Evolutionary conservation across 2,888 invertebrate genomes (phyloP).

Genomic region (Caenorhabditis sp.): DNA sequence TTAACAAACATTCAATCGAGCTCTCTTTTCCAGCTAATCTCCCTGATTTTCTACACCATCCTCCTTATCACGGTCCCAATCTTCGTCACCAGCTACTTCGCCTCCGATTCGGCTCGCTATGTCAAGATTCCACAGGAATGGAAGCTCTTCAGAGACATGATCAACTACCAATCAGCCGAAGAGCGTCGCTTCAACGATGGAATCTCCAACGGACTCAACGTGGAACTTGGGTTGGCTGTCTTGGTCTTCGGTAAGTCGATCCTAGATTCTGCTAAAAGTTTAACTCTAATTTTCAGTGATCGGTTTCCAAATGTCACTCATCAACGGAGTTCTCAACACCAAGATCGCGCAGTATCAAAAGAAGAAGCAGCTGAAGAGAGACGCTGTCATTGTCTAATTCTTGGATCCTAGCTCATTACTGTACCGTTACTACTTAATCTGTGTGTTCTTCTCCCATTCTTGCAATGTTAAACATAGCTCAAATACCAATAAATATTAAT

Average conservation of each 20-base stretch:
- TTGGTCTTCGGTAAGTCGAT: conserved; percentile 12
- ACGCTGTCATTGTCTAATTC: conserved; percentile 19
- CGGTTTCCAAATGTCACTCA: neutral
- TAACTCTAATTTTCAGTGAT: conserved; percentile 16
- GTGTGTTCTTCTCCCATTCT: no score
- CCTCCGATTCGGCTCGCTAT: neutral
- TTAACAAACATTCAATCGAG: neutral
- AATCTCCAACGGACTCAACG: neutral
- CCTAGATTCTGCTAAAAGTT: neutral
- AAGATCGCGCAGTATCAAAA: conserved; percentile 5
- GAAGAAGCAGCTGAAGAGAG: conserved; percentile 7
- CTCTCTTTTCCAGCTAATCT: neutral
- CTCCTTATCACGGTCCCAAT: conserved; percentile 11
- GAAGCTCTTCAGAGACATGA: neutral
- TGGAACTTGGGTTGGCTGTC: neutral
- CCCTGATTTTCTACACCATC: neutral
- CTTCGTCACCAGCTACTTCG: conserved; percentile 15
- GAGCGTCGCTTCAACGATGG: conserved; percentile 3
- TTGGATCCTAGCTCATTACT: neutral
- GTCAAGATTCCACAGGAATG: neutral
- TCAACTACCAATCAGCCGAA: neutral
- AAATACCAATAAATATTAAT: no score
- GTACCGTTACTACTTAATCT: neutral
- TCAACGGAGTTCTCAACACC: conserved; percentile 17
- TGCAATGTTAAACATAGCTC: no score